A percentile compares a stretch with the other conserved stretches of the same genome.
Evolutionary conservation across 1,140 invertebrate species (phyloP).

Genomic region (Hormaphis cornu): DNA sequence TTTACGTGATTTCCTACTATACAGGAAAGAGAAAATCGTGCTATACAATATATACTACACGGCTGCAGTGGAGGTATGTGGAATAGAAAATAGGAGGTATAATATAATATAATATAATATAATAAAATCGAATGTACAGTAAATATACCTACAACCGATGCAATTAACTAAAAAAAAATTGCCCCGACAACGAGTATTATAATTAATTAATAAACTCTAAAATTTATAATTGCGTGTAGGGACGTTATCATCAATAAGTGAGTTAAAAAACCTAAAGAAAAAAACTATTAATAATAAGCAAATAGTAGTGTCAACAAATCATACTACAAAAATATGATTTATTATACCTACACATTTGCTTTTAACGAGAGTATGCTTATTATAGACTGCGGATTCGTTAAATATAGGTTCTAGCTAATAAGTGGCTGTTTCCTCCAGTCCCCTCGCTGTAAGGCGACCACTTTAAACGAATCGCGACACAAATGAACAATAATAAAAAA

Average conservation of each 20-base stretch:
- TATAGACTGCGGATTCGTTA: background rate
- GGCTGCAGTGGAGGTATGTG: background rate
- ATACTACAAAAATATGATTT: background rate
- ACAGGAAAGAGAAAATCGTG: conserved; percentile 33
- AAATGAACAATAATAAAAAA: background rate
- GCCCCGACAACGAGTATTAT: background rate
- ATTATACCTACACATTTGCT: background rate
- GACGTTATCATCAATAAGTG: background rate
- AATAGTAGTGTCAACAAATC: background rate
- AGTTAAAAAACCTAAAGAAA: background rate
- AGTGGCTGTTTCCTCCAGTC: background rate
- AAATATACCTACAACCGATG: background rate
- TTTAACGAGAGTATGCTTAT: background rate
- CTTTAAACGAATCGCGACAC: background rate
- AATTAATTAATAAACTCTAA: background rate
- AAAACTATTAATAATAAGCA: background rate
- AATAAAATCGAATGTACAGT: background rate
- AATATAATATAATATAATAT: no score
- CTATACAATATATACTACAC: background rate
- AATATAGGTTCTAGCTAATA: background rate
- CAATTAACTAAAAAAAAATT: background rate
- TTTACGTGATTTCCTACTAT: conserved; percentile 32
- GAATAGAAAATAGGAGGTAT: conserved; percentile 4
- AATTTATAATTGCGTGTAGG: background rate
- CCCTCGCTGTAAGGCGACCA: background rate